Evolutionary conservation across 1,140 invertebrate species (phyloP).

Genomic region (Aethina tumida): DNA sequence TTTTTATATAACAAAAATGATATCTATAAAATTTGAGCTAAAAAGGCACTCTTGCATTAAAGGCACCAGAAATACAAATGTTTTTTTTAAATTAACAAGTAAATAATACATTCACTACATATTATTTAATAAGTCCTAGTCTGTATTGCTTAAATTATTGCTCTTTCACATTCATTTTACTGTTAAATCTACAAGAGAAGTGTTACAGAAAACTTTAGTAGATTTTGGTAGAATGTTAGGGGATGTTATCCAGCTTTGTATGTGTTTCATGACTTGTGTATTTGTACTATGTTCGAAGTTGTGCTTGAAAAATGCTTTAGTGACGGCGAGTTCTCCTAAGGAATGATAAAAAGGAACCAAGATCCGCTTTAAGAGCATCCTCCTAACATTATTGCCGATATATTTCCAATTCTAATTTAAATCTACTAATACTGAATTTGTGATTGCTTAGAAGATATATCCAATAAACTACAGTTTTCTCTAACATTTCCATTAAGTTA

Average conservation of each 20-base stretch:
- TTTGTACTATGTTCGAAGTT: neutral
- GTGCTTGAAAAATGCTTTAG: neutral
- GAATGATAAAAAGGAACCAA: neutral
- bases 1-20: slow-evolving; percentile 8
- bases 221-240: slow-evolving; percentile 8
- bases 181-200: neutral
- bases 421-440: no score
- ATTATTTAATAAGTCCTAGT: neutral
- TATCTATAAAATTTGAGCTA: slow-evolving; percentile 16
- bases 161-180: neutral
- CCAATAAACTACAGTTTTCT: neutral
- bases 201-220: slow-evolving; percentile 7
- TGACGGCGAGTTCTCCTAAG: neutral
- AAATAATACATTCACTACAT: slow-evolving; percentile 4
- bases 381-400: no score
- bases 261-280: neutral
- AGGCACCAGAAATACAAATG: slow-evolving; percentile 4
- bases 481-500: neutral
- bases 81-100: no score
- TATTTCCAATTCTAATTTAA: no score
- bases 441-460: no score
- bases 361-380: no score
- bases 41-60: neutral
- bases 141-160: neutral
- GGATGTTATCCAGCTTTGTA: neutral